Percentiles rank a stretch among this genome's conserved stretches.
Evolutionary conservation across 1,140 invertebrate species (phyloP).

Genomic region (Hestina assimilis): DNA sequence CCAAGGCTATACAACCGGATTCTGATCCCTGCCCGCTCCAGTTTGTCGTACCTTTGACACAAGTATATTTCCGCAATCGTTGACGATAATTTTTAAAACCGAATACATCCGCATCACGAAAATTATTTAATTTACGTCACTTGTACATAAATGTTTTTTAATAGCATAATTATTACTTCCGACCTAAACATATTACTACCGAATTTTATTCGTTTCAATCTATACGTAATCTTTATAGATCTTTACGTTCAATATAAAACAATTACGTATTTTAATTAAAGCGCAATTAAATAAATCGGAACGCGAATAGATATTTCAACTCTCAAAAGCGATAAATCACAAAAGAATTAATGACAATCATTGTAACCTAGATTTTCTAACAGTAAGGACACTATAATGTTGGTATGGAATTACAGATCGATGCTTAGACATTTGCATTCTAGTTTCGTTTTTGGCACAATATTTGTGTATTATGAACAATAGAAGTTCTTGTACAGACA

Average conservation of each 20-base stretch:
- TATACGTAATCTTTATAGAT: too few relatives aligned
- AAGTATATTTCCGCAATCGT: conserved; percentile 57
- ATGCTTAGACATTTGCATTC: conserved; percentile 4
- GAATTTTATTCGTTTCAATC: too few relatives aligned
- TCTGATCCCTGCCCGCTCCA: conserved; percentile 63
- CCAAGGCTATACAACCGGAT: conserved; percentile 72
- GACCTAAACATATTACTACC: too few relatives aligned
- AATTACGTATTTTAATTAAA: conserved; percentile 7
- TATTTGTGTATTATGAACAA: neutral
- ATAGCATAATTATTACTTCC: too few relatives aligned
- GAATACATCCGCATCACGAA: conserved; percentile 3
- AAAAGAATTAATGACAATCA: conserved; percentile 33
- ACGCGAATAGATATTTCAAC: conserved; percentile 15
- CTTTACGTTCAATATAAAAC: too few relatives aligned
- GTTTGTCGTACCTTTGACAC: conserved; percentile 65
- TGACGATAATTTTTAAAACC: neutral
- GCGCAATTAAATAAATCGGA: conserved; percentile 20
- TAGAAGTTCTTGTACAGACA: neutral
- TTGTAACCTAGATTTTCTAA: conserved; percentile 34
- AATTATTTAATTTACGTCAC: neutral
- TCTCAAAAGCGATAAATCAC: conserved; percentile 30
- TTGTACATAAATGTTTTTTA: neutral
- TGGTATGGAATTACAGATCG: conserved; percentile 27
- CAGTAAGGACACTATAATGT: conserved; percentile 27
- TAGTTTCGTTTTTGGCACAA: conserved; percentile 9